Conservation (phyloP, 1,140 invertebrate species). For the Cyphomyrmex costatus region DNA sequence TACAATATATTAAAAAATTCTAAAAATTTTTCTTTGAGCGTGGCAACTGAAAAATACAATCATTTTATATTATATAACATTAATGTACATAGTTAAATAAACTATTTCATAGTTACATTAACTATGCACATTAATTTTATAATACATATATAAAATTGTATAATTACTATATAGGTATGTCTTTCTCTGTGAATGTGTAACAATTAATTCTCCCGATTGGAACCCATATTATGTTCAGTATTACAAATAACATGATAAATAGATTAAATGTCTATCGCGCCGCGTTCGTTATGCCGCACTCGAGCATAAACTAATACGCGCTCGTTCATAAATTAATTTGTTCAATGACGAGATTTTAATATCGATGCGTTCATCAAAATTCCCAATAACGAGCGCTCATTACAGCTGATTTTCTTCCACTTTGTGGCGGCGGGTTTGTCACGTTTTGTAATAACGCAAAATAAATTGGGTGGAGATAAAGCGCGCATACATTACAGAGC, state of each 20-base stretch:
- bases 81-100: no score
- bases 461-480: slow-evolving; percentile 61
- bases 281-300: slow-evolving; percentile 28
- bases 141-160: no score
- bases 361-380: slow-evolving; percentile 62
- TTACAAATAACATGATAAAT: slow-evolving; percentile 52
- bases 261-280: slow-evolving; percentile 48
- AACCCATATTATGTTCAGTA: slow-evolving; percentile 8
- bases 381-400: slow-evolving; percentile 58
- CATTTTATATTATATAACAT: no score
- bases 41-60: no score
- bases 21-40: no score
- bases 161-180: no score
- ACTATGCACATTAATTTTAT: no score
- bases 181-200: not conserved
- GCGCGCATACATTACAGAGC: slow-evolving; percentile 27
- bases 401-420: slow-evolving; percentile 62
- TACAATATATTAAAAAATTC: no score
- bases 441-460: slow-evolving; percentile 58
- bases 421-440: slow-evolving; percentile 59
- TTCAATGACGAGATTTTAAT: slow-evolving; percentile 54
- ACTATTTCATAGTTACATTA: no score
- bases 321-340: slow-evolving; percentile 54
- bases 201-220: not conserved
- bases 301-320: slow-evolving; percentile 41